Percentiles rank a stretch among this genome's conserved stretches.
These are phyloP conservation scores for Notocelia uddmanniana DNA, from an alignment of 2,888 invertebrate genomes.

Conservation along the genomic window DNA sequence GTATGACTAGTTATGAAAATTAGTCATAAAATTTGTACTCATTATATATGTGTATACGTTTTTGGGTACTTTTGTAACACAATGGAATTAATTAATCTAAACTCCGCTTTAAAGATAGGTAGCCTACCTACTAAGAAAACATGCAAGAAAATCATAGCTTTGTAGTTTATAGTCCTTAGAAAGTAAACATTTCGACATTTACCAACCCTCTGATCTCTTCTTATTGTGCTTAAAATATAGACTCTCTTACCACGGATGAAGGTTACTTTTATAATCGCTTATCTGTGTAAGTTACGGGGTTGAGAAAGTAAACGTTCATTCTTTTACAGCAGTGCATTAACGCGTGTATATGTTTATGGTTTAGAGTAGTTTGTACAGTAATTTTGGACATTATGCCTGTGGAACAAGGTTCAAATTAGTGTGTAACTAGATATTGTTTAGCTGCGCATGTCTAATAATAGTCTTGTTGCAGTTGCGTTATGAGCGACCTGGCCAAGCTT, in stretches of 20 bases:
- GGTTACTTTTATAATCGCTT: background rate
- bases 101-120: too few relatives aligned
- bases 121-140: too few relatives aligned
- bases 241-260: background rate
- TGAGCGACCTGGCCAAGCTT: slow-evolving; percentile 92
- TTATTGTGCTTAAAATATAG: background rate
- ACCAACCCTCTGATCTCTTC: background rate
- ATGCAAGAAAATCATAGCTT: background rate
- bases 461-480: slow-evolving; percentile 74
- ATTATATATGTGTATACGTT: too few relatives aligned
- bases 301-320: slow-evolving; percentile 2
- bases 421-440: background rate
- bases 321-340: slow-evolving; percentile 29
- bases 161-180: too few relatives aligned
- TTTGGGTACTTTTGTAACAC: too few relatives aligned
- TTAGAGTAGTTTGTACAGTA: slow-evolving; percentile 44
- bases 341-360: slow-evolving; percentile 55
- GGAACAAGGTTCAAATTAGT: background rate
- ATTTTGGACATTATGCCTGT: background rate
- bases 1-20: too few relatives aligned
- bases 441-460: slow-evolving; percentile 51
- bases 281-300: background rate
- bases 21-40: too few relatives aligned
- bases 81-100: too few relatives aligned
- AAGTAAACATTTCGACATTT: background rate